These are phyloP conservation scores for Gymnosoma rotundatum DNA, from an alignment of 2,888 invertebrate genomes.

Conservation along the genomic window DNA sequence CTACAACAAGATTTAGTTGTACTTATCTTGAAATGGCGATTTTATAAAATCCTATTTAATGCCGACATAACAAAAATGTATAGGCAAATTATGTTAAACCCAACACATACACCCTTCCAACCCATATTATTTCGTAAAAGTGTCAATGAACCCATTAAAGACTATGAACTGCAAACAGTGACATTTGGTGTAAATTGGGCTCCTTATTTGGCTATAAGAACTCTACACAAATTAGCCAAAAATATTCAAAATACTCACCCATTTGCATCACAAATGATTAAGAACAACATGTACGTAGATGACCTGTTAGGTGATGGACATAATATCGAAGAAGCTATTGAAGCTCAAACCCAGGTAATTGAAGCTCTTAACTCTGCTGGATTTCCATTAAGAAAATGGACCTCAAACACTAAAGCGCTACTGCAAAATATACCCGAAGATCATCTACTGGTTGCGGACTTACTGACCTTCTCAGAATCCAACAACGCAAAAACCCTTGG, in stretches of 20 bases:
- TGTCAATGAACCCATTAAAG: background rate
- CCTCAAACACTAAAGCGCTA: background rate
- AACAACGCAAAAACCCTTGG: background rate
- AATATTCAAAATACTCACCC: too few relatives aligned
- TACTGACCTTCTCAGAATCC: background rate
- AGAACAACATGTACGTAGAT: too few relatives aligned
- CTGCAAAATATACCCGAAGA: background rate
- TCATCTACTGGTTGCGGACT: background rate
- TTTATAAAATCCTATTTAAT: too few relatives aligned
- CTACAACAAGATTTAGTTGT: too few relatives aligned
- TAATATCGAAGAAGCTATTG: too few relatives aligned
- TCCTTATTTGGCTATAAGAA: background rate
- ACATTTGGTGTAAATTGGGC: background rate
- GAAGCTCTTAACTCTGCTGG: background rate
- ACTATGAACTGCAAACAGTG: background rate
- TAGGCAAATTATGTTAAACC: too few relatives aligned
- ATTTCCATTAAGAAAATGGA: background rate
- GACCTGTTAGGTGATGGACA: too few relatives aligned
- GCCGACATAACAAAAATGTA: too few relatives aligned
- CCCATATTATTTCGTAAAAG: background rate
- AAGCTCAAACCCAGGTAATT: background rate
- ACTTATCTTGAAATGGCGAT: too few relatives aligned
- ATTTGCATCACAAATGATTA: too few relatives aligned
- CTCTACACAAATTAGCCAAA: background rate
- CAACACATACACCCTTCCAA: too few relatives aligned